Evolutionary conservation across 2,888 invertebrate species (phyloP), one percentile per base, ranked within the genome.

Genomic region (Habroteleia sp.): DNA sequence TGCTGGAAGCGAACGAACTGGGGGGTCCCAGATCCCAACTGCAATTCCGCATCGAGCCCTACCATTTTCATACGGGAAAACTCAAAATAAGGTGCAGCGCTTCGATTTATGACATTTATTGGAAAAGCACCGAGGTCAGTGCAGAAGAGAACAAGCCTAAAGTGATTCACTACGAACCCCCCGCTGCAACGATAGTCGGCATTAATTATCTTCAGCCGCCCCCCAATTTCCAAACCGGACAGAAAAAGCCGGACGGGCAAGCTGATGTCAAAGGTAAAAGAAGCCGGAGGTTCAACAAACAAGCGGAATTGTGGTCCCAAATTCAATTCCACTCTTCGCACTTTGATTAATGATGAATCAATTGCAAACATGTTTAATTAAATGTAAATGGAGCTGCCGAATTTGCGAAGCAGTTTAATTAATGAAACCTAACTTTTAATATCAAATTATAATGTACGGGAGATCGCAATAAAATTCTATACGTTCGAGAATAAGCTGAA

Each of bases 81-180:
- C 84, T 91, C 23, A 91, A 91, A 88, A 91, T 93, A 33, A 91
- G 93, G 1, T 93, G 93, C 87, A 91, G 91, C 74, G 93, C 93
- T 0, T 91, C 91, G 72, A 90, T 93, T 80, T 91, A 92, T 83
- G 90, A 92, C 79, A 89, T 93, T 41, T 93, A 93, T 84, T 92
- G 92, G 89, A 91, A 92, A 84, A 92, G 92, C 81, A 91, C 91
- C 3, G 93, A 93, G 85, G 92, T 92, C 80, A 92, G 91, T 77
- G 90, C 92, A 25, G 92, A 92, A 82, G 91, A 92, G 81, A 91
- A 92, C 77, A 89, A 89, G 77, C 83, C 83, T 1, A 78, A 71
- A 58, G 80, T 83, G 56, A 78, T 83, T 17, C 83, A 85, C 39
- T 80, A 82, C 14, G 85, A 83, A 50, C 85, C 85, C 5, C 85